These are phyloP conservation scores for Macroramphosus scolopax DNA, from an alignment of 2,797 vertebrate species.

Conservation along the genomic window DNA sequence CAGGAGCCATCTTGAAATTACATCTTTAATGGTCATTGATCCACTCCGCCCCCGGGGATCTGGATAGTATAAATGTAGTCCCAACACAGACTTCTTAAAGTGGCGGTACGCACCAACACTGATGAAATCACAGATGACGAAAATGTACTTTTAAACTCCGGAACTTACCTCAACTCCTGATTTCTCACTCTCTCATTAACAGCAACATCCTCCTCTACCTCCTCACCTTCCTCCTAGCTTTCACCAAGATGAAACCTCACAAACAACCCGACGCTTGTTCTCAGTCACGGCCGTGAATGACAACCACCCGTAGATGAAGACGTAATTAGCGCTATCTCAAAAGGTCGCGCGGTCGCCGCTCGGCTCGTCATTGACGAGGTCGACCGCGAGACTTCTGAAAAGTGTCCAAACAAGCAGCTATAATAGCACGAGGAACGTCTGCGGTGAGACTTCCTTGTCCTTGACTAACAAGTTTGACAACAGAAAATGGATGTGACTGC, in stretches of 20 bases:
- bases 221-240: constrained; percentile 29
- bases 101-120: constrained; percentile 37
- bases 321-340: constrained; percentile 37
- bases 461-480: constrained; percentile 67
- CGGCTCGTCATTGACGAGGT: constrained; percentile 12
- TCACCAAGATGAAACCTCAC: no score
- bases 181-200: constrained; percentile 20
- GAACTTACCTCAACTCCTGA: constrained; percentile 12
- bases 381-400: constrained; percentile 31
- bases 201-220: constrained; percentile 16
- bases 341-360: constrained; percentile 40
- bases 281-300: constrained; percentile 44
- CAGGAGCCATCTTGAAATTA: constrained; percentile 74
- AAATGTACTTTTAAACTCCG: constrained; percentile 37
- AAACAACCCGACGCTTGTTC: no score
- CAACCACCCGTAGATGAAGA: constrained; percentile 55
- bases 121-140: constrained; percentile 22
- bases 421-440: constrained; percentile 28
- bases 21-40: constrained; percentile 79
- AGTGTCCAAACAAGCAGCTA: constrained; percentile 32
- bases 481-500: constrained; percentile 41
- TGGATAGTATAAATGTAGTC: constrained; percentile 55
- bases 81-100: constrained; percentile 48
- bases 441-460: constrained; percentile 54
- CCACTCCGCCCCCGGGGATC: constrained; percentile 56